Conservation (phyloP, 2,888 invertebrate genomes). For the Hirtodrosophila confusa region DNA sequence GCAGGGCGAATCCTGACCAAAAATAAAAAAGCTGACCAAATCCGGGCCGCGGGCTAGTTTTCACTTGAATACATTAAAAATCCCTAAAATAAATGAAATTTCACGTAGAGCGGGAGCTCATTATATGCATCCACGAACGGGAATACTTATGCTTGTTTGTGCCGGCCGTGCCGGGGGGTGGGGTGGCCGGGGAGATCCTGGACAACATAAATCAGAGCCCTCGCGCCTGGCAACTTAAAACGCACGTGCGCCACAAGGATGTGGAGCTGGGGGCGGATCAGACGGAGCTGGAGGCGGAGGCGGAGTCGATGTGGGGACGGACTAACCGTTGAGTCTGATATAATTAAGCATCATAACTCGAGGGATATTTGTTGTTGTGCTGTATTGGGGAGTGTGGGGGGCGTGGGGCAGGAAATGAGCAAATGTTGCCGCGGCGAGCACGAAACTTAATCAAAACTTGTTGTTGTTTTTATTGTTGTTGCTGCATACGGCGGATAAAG, state of each 20-base stretch:
- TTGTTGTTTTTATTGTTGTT: slow-evolving; percentile 30
- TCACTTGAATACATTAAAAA: slow-evolving; percentile 67
- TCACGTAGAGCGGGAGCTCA: slow-evolving; percentile 38
- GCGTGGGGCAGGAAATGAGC: slow-evolving; percentile 65
- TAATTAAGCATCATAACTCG: slow-evolving; percentile 75
- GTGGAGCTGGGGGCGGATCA: background rate
- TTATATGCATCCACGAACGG: slow-evolving; percentile 54
- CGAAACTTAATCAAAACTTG: slow-evolving; percentile 67
- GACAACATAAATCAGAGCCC: slow-evolving; percentile 60
- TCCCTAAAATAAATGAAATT: slow-evolving; percentile 41
- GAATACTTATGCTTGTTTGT: slow-evolving; percentile 30
- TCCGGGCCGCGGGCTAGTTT: slow-evolving; percentile 63
- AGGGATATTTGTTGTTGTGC: slow-evolving; percentile 62
- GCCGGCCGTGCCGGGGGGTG: background rate
- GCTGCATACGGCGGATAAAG: slow-evolving; percentile 51
- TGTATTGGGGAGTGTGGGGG: background rate
- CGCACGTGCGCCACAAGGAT: slow-evolving; percentile 58
- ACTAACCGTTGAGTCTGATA: slow-evolving; percentile 58
- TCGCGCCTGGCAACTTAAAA: slow-evolving; percentile 62
- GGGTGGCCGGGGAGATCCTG: slow-evolving; percentile 13
- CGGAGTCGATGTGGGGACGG: slow-evolving; percentile 43
- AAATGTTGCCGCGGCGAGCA: slow-evolving; percentile 53
- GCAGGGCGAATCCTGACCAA: slow-evolving; percentile 28
- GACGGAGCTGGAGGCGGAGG: background rate
- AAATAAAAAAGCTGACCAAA: slow-evolving; percentile 53